Evolutionary conservation across 1,140 invertebrate genomes (phyloP).

Genomic region (Fopius arisanus): DNA sequence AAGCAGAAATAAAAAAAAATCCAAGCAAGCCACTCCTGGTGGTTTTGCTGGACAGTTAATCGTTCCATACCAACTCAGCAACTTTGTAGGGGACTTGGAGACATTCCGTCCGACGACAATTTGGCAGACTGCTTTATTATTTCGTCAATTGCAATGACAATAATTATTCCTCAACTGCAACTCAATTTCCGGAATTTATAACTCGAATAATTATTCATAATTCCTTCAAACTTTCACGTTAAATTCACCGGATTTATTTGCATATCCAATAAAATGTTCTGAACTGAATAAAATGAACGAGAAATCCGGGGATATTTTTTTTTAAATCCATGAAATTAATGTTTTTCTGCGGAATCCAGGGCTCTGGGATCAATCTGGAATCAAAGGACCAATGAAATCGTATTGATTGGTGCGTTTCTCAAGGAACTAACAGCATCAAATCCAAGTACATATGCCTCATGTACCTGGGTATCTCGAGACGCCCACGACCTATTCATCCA

Average conservation of each 20-base stretch:
- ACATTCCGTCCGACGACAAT: background rate
- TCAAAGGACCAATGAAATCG: background rate
- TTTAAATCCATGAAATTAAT: background rate
- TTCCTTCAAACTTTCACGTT: too few species aligned
- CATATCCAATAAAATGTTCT: too few species aligned
- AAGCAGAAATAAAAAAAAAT: background rate
- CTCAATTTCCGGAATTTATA: background rate
- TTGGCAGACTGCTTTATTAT: too few species aligned
- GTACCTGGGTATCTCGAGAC: conserved; percentile 16
- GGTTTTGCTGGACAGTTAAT: conserved; percentile 4
- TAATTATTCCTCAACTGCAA: too few species aligned
- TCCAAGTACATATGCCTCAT: background rate
- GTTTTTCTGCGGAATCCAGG: background rate
- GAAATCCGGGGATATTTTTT: too few species aligned
- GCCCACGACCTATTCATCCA: conserved; percentile 26
- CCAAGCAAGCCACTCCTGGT: background rate
- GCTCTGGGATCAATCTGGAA: too few species aligned
- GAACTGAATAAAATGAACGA: too few species aligned
- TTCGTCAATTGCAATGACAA: too few species aligned
- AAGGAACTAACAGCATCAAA: background rate
- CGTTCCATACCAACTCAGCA: background rate
- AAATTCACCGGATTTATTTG: too few species aligned
- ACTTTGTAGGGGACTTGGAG: background rate
- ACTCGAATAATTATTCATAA: background rate
- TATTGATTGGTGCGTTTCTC: background rate